Base-by-base conservation (phyloP, 2,113 vertebrate genomes). In the Oryzias curvinotus region DNA sequence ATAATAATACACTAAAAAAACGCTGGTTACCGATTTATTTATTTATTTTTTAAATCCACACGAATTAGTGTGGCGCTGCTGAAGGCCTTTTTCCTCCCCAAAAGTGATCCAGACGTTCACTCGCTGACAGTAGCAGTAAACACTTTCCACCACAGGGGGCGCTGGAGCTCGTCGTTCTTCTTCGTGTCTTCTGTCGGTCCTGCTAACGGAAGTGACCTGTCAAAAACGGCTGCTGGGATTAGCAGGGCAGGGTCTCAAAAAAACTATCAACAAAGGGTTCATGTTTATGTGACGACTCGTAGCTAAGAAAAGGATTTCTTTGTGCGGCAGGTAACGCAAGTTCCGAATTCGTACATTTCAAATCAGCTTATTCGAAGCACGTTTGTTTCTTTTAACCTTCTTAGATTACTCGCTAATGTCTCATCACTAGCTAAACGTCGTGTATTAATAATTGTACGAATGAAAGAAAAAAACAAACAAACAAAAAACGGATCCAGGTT, bases 151-250 rank as follows among this genome's bases (percentile, higher is more conserved):
- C 79, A 63, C 55, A 0, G 51, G 75, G 57, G 77, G 72, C 75
- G 73, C 62, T 73, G 44, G 3, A 1, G 1, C 0, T 2, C 15
- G 3, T 0, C 17, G 28, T 65, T 16, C 17, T 28, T 26, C 53
- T 19, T 28, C 21, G 14, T 19, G 2, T 21, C 0, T 46, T 23
- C 10, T 1, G 5, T 1, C 4, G 0, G 21, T 18, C 52, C 10
- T n/a, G 1, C 4, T 13, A 52, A 61, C 73, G 87, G 87, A 89
- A 83, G 66, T 83, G 73, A 63, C 50, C 1, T 75, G 75, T 80
- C 61, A 77, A 21, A 52, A 63, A 47, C 7, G 36, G 12, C 62
- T 74, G 74, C 75, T 75, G n/a, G n/a, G 13, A 70, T 72, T 62
- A 50, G 2, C 46, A 60, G 62, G 42, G 4, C 57, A 25, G 66